These are phyloP conservation scores for Drosophila melanica DNA, from an alignment of 1,140 invertebrate genomes.

Conservation along the genomic window DNA sequence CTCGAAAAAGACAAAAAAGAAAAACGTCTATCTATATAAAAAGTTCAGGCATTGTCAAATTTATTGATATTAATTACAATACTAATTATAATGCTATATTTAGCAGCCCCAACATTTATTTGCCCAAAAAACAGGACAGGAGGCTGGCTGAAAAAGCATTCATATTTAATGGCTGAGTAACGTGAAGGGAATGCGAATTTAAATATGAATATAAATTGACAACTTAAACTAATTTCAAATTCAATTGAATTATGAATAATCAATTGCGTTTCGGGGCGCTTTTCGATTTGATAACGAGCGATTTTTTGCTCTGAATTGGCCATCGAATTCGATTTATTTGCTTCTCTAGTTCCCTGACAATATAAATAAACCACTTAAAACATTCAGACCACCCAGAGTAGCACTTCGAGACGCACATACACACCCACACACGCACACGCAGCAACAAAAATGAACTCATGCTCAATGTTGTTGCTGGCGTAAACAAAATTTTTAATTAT, in stretches of 20 bases:
- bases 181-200: background rate
- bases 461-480: slow-evolving; percentile 7
- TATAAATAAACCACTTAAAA: background rate
- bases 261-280: slow-evolving; percentile 41
- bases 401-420: background rate
- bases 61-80: slow-evolving; percentile 79
- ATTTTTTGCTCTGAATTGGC: slow-evolving; percentile 14
- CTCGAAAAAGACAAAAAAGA: background rate
- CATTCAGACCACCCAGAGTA: background rate
- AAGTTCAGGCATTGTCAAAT: slow-evolving; percentile 58
- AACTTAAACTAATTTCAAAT: slow-evolving; percentile 42
- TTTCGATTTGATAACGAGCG: slow-evolving; percentile 7
- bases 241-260: slow-evolving; percentile 65
- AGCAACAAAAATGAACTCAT: background rate
- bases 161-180: slow-evolving; percentile 4
- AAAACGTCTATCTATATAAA: slow-evolving; percentile 1
- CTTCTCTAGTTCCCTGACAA: background rate
- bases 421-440: background rate
- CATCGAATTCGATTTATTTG: slow-evolving; percentile 8
- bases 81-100: slow-evolving; percentile 49
- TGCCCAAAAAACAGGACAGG: too few species aligned
- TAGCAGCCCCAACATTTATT: background rate
- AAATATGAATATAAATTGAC: slow-evolving; percentile 24
- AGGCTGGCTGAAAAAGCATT: background rate
- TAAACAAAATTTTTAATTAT: slow-evolving; percentile 67